phyloP scores from a whole-genome alignment of 2,888 invertebrate species.

The Argyresthia albistria region DNA sequence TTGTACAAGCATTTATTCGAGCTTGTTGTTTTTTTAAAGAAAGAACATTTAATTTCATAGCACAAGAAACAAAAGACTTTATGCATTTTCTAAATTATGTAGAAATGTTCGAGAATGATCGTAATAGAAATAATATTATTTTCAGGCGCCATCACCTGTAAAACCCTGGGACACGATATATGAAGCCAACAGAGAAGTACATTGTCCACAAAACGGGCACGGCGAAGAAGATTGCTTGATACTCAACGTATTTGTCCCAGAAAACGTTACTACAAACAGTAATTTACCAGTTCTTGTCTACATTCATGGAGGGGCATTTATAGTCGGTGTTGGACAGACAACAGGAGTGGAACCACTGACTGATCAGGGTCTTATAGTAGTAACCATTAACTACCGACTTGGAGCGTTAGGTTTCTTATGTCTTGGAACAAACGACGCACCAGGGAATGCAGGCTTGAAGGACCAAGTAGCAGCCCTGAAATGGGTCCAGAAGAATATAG shows the following conservation, averaged over 20 bases:
- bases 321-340: conserved; percentile 4
- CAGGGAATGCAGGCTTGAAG: conserved; percentile 6
- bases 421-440: conserved; percentile 2
- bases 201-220: conserved; percentile 23
- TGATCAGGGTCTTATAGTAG: not conserved
- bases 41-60: too few species aligned
- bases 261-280: conserved; percentile 4
- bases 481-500: conserved; percentile 5
- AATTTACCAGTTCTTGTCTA: conserved; percentile 18
- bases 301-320: conserved; percentile 14
- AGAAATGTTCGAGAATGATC: too few species aligned
- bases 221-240: conserved; percentile 30
- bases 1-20: too few species aligned
- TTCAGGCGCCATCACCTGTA: conserved; percentile 5
- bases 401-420: conserved; percentile 5
- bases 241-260: conserved; percentile 26
- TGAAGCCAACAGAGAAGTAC: conserved; percentile 20
- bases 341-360: conserved; percentile 1
- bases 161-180: conserved; percentile 19
- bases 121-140: not conserved
- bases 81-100: too few species aligned
- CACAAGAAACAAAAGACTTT: too few species aligned
- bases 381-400: conserved; percentile 5
- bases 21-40: too few species aligned
- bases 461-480: conserved; percentile 3